These are phyloP conservation scores for Meghimatium bilineatum DNA, from an alignment of 2,888 invertebrate species.

Conservation along the genomic window DNA sequence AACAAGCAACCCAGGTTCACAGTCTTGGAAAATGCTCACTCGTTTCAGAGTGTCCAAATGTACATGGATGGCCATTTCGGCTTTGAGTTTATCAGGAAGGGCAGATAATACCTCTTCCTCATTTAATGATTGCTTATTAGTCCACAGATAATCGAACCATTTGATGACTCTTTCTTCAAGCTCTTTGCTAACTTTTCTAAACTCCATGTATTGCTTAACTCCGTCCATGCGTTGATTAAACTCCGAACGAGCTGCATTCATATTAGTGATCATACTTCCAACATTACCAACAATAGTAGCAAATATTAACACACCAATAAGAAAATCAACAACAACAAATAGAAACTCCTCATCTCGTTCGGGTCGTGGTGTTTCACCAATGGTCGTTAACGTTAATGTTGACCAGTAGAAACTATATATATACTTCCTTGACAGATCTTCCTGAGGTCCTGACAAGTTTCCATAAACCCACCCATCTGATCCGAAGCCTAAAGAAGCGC, in stretches of 20 bases:
- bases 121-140: constrained; percentile 87
- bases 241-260: constrained; percentile 95
- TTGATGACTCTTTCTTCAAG: constrained; percentile 89
- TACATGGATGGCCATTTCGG: constrained; percentile 94
- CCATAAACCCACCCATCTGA: constrained; percentile 85
- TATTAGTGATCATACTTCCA: constrained; percentile 91
- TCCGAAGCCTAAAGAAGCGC: constrained; percentile 87
- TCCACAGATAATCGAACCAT: constrained; percentile 93
- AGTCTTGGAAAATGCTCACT: constrained; percentile 95
- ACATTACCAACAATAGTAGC: constrained; percentile 97
- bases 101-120: constrained; percentile 84
- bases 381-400: constrained; percentile 94
- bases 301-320: constrained; percentile 95
- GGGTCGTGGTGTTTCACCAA: constrained; percentile 92
- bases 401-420: constrained; percentile 97
- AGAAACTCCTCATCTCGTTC: constrained; percentile 93
- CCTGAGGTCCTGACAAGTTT: constrained; percentile 55
- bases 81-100: constrained; percentile 92
- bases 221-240: constrained; percentile 97
- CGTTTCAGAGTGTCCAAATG: constrained; percentile 91
- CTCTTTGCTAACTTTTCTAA: constrained; percentile 84
- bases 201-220: constrained; percentile 95
- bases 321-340: constrained; percentile 93
- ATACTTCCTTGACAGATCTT: constrained; percentile 87
- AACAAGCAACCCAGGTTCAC: constrained; percentile 94